Percentiles rank a stretch among this genome's conserved stretches.
phyloP scores from a whole-genome alignment of 2,113 vertebrate species.

The Rousettus leschenaultii region DNA sequence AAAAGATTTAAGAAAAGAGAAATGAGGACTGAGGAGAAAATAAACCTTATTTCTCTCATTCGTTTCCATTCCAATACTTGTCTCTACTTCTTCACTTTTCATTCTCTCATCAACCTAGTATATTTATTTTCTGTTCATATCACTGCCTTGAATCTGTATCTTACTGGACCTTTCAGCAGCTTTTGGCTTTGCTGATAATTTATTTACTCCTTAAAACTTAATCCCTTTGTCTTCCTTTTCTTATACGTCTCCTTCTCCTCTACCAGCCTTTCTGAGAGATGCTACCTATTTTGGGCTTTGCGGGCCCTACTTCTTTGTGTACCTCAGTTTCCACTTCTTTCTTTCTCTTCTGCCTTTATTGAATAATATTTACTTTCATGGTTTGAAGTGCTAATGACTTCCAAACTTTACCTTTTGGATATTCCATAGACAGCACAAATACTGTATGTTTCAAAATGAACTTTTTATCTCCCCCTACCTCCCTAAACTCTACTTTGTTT shows the following conservation, averaged over 20 bases:
- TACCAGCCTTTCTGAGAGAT: not conserved
- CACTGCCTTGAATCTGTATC: not conserved
- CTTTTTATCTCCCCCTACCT: not conserved
- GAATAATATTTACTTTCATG: not conserved
- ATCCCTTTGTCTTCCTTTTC: not conserved
- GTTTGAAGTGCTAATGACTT: not conserved
- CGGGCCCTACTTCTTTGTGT: not conserved
- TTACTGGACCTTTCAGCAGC: not conserved
- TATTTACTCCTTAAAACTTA: not conserved
- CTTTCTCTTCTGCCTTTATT: not conserved
- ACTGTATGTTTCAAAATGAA: not conserved
- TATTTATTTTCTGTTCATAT: not conserved
- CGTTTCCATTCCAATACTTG: not conserved
- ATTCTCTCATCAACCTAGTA: not conserved
- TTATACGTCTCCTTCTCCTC: not conserved
- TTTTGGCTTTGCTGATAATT: not conserved
- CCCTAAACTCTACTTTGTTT: not conserved
- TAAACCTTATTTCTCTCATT: not conserved
- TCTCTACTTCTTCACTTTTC: not conserved
- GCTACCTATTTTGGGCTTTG: not conserved
- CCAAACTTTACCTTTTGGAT: not conserved
- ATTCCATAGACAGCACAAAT: not conserved
- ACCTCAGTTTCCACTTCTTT: not conserved
- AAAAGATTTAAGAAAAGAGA: not conserved
- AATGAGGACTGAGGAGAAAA: not conserved